A percentile compares a stretch with the other conserved stretches of the same genome.
phyloP scores from a whole-genome alignment of 2,113 vertebrate genomes.

The Festucalex cinctus region DNA sequence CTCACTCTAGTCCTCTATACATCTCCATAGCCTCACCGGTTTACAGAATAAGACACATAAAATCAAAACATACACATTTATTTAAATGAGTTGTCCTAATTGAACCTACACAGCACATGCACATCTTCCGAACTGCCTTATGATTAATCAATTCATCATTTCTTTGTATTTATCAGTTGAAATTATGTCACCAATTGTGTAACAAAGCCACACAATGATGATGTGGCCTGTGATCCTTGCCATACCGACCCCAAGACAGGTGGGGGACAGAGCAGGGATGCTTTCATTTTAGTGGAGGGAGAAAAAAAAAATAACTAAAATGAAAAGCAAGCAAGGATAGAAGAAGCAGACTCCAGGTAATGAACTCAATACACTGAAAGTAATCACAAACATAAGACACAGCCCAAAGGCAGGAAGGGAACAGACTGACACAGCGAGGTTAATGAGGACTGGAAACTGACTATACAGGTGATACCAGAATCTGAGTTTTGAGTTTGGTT shows the following conservation, averaged over 20 bases:
- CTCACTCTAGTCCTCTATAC: constrained; percentile 52
- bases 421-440: background rate
- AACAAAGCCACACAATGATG: constrained; percentile 5
- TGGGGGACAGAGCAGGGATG: background rate
- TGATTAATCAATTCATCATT: background rate
- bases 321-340: constrained; percentile 4
- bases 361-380: background rate
- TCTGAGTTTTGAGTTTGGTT: background rate
- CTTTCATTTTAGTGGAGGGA: constrained; percentile 1
- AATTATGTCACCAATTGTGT: background rate
- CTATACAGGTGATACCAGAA: background rate
- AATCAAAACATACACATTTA: constrained; percentile 43
- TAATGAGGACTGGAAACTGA: background rate
- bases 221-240: background rate
- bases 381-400: background rate
- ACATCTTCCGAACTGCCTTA: background rate
- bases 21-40: constrained; percentile 31
- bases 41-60: background rate
- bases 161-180: background rate
- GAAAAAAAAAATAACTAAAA: background rate
- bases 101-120: background rate
- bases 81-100: background rate
- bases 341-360: background rate
- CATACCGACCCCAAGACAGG: background rate
- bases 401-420: background rate